Evolutionary conservation across 2,113 vertebrate genomes (phyloP), one percentile per base, ranked within the genome.

Genomic region (Mus spicilegus): DNA sequence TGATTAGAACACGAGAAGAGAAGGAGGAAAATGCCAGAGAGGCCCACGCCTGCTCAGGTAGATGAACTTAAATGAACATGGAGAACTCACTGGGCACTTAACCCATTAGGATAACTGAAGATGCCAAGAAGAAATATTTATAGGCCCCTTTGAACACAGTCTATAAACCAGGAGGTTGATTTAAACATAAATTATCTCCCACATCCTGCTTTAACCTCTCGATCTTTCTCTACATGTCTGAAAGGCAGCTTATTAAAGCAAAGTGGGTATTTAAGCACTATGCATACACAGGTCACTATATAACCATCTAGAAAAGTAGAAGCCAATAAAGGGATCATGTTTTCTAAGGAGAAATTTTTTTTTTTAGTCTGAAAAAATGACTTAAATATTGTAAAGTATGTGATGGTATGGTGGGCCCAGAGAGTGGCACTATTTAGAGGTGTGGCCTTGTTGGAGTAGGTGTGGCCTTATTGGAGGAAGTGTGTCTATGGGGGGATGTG

Each of bases 201-300:
- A 95, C 46, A 95, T 97, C 96, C 97, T 97, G 96, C 94, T 97
- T 97, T 95, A 96, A 96, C 91, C 96, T 97, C 89, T 95, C 96
- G 95, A 97, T 97, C 94, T 97, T 98, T 97, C 94, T 94, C 91
- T 97, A 95, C 95, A 95, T 87, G 84, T 65, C 92, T 95, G 78
- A 97, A 97, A 97, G 94, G 93, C 78, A 87, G 51, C 89, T 95
- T 96, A 96, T 97, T 96, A 97, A 94, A 96, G 95, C 70, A 95
- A 94, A 97, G 97, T 91, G 89, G 93, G 39, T 96, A 75, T 96
- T 96, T 94, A 94, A 96, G 72, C 78, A 92, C 30, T 63, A 49
- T 56, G 93, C 81, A 90, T 58, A 72, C 54, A 92, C 61, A 80
- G 90, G 82, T 87, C 97, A 82, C 54, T 89, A 93, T 95, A 93